Evolutionary conservation across 1,140 invertebrate genomes (phyloP).

Genomic region (Conus ventricosus): DNA sequence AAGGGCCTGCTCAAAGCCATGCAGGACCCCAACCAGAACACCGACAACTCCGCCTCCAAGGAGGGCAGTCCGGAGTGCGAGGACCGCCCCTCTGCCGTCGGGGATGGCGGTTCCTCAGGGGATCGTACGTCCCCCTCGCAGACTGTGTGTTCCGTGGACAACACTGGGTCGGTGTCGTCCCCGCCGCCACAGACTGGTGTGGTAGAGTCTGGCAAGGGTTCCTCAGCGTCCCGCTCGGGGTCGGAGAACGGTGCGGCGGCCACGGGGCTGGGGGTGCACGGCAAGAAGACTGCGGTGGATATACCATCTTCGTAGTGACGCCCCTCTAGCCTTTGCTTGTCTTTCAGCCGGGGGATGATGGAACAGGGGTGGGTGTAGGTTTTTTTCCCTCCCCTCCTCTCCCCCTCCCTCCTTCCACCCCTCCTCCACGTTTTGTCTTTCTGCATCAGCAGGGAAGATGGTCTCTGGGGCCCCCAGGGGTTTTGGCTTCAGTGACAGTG

Average conservation of each 20-base stretch:
- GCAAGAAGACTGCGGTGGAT: slow-evolving; percentile 25
- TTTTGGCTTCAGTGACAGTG: background rate
- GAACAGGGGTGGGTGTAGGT: background rate
- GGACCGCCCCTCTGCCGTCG: background rate
- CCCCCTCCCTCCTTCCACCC: background rate
- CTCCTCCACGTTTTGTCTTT: background rate
- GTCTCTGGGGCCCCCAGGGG: background rate
- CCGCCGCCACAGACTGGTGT: background rate
- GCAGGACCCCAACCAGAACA: slow-evolving; percentile 66
- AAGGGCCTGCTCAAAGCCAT: slow-evolving; percentile 65
- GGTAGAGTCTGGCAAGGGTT: background rate
- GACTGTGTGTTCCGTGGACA: background rate
- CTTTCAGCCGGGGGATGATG: background rate
- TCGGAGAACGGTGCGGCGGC: slow-evolving; percentile 27
- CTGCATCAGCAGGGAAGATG: background rate
- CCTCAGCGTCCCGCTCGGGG: background rate
- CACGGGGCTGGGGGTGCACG: slow-evolving; percentile 1
- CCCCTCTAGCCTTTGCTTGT: background rate
- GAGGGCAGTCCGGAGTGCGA: background rate
- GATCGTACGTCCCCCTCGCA: background rate
- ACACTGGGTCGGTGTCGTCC: background rate
- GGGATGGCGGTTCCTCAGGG: background rate
- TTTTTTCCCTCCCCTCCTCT: background rate
- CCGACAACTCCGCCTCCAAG: background rate
- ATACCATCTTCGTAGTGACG: slow-evolving; percentile 28